Base-by-base conservation (phyloP, 2,113 vertebrate species). In the Catharus fuscescens region DNA sequence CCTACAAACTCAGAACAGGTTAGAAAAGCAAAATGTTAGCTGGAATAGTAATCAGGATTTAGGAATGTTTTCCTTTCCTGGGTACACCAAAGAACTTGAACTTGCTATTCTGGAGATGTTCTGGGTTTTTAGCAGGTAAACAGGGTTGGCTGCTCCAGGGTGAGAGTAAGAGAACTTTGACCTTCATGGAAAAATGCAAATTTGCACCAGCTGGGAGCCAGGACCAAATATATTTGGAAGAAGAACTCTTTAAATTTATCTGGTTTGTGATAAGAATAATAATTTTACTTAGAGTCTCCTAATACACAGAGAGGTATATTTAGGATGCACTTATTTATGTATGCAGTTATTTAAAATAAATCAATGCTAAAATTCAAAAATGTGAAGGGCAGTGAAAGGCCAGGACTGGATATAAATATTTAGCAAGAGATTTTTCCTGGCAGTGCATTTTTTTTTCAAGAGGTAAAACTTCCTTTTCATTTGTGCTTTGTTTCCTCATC, bases 41-140 rank as follows among this genome's bases (percentile, higher is more conserved):
- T 90, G 92, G 92, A 97, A 96, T 94, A 85, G 42, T 67, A 93
- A 91, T 88, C 87, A 87, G 42, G 82, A 92, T 92, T 97, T 95
- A 86, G 76, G 64, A 90, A 70, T 67, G 23, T 84, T 91, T 90
- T 78, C 66, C 38, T 14, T 80, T 90, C 81, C 65, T 65, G 66
- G 50, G 48, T 53, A 34, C 78, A 44, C 28, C 7, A 2, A 93
- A 72, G 56, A 74, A 34, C 28, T 24, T 38, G 28, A 57, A 34
- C n/a, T 96, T 80, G 26, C 44, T 70, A 9, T 81, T 95, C 36
- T 91, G 42, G 70, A 90, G 48, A 18, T 53, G 31, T 24, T 61
- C 25, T 59, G 8, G 2, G 31, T 28, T 81, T 92, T 86, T 86
- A 70, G 64, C 64, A 74, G 52, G 74, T 88, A 88, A 88, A 80